Conservation (phyloP, 2,888 invertebrate species). For the Aquatica leii region DNA sequence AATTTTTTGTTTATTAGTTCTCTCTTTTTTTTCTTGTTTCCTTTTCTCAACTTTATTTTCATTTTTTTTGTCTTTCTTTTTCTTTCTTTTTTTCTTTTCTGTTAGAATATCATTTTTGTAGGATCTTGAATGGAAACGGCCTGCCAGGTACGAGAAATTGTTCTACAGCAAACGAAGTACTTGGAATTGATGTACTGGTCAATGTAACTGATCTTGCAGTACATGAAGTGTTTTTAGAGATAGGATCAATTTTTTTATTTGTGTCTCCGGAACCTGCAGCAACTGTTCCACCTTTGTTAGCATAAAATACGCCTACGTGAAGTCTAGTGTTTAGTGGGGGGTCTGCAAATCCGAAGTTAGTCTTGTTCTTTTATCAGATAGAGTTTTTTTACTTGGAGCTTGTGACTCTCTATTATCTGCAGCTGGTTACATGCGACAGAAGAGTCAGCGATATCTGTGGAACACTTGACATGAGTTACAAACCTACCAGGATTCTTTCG, state of each 20-base stretch:
- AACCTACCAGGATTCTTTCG: neutral
- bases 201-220: neutral
- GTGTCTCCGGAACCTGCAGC: neutral
- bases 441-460: neutral
- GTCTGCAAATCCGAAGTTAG: neutral
- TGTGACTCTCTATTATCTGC: neutral
- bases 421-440: slow-evolving; percentile 1
- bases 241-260: neutral
- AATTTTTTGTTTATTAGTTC: too few species aligned
- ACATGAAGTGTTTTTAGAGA: neutral
- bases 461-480: neutral
- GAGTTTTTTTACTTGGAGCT: neutral
- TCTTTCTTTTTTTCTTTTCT: neutral
- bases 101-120: neutral
- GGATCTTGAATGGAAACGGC: neutral
- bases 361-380: neutral
- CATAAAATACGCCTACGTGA: neutral
- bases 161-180: neutral
- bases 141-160: neutral
- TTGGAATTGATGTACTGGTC: neutral
- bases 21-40: too few species aligned
- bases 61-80: neutral
- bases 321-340: neutral
- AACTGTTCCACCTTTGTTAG: neutral
- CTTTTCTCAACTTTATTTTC: too few species aligned